A percentile compares a stretch with the other conserved stretches of the same genome.
phyloP scores from a whole-genome alignment of 1,140 invertebrate genomes.

The Drosophila biarmipes region DNA sequence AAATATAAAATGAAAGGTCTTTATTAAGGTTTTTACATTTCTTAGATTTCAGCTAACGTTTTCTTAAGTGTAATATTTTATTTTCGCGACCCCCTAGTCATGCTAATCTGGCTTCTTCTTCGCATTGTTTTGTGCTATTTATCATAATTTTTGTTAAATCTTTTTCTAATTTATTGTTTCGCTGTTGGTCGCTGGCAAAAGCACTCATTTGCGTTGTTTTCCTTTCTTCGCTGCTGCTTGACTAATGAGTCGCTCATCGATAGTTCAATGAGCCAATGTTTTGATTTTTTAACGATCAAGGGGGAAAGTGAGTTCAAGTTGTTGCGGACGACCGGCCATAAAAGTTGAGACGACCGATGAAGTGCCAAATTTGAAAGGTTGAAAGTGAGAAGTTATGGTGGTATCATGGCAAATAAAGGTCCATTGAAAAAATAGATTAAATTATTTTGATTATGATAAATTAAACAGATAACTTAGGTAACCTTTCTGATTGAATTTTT shows the following conservation, averaged over 20 bases:
- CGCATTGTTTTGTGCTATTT: constrained; percentile 51
- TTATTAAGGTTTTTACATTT: not conserved
- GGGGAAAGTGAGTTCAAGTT: constrained; percentile 51
- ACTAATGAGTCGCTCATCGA: constrained; percentile 76
- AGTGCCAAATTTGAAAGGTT: constrained; percentile 58
- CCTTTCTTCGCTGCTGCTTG: constrained; percentile 46
- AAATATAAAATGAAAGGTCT: no score
- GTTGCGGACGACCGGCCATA: constrained; percentile 33
- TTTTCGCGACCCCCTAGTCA: constrained; percentile 43
- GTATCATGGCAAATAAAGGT: constrained; percentile 5
- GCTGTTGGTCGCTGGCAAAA: constrained; percentile 31
- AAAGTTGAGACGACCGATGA: constrained; percentile 53
- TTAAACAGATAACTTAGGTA: not conserved
- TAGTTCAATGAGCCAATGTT: constrained; percentile 79
- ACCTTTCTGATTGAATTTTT: not conserved
- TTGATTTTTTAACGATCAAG: constrained; percentile 49
- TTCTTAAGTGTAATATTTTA: constrained; percentile 19
- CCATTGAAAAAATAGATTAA: constrained; percentile 3
- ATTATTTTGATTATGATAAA: not conserved
- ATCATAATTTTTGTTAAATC: constrained; percentile 64
- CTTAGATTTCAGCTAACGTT: constrained; percentile 3
- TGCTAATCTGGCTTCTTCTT: constrained; percentile 54
- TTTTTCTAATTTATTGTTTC: constrained; percentile 67
- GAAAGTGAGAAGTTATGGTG: constrained; percentile 60
- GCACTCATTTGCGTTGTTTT: constrained; percentile 49